Evolutionary conservation across 2,113 vertebrate genomes (phyloP), one percentile per base, ranked within the genome.

Genomic region (Sceloporus undulatus): DNA sequence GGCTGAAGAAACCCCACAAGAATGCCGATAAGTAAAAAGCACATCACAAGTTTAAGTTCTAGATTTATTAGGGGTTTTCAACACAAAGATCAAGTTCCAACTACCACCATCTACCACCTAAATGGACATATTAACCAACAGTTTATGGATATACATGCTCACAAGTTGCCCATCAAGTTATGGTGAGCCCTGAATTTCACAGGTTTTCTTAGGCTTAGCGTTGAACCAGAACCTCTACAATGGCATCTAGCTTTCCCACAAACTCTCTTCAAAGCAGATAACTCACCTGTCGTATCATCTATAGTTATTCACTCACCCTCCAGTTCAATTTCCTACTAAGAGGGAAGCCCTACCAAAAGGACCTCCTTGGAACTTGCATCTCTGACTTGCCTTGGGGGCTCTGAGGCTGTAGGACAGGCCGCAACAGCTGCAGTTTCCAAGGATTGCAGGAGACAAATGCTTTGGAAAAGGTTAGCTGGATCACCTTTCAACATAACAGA

Each of bases 341-440:
- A 92, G 92, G 8, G 84, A 93, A 91, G 87, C 66, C 11, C 34
- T 90, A 62, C 86, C 68, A 59, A 0, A 2, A 88, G 27, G 54
- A 59, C 1, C 80, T 56, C 83, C 80, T 25, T 71, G 87, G 90
- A 87, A 90, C 85, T 62, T 29, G 9, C 18, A 19, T 0, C 88
- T 0, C 84, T 74, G 92, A 93, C 87, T 93, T 94, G 94, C 93
- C 88, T 82, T 80, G 68, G 89, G 90, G 85, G 13, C 87, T 79
- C 27, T 0, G 68, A 73, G 91, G 79, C 80, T 89, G 87, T 52
- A 38, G 68, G 92, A 95, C 81, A 87, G 93, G 90, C 74, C 29
- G 2, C 79, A 91, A 91, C 96, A 97, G 96, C 97, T 97, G 96
- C 95, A 92, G 92, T 89, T 88, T 81, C 79, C 93, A 90, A 80